phyloP scores from a whole-genome alignment of 2,888 invertebrate genomes.

The Lochmaea capreae region DNA sequence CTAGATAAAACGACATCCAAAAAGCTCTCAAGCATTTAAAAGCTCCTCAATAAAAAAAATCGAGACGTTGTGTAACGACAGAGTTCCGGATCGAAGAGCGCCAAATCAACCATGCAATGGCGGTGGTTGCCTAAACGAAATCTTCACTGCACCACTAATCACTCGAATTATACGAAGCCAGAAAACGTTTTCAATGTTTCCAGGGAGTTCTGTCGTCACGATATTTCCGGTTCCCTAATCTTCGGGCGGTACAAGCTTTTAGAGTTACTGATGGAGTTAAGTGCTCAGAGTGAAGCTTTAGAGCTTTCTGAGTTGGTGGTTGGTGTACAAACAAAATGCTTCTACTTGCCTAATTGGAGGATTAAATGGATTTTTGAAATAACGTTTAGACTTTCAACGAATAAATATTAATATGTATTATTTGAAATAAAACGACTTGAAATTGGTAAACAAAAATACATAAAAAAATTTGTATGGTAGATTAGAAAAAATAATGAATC shows the following conservation, averaged over 20 bases:
- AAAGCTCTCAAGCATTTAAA: slow-evolving; percentile 14
- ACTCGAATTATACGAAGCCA: slow-evolving; percentile 57
- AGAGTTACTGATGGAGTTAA: slow-evolving; percentile 11
- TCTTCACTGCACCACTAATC: slow-evolving; percentile 45
- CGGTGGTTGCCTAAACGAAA: slow-evolving; percentile 52
- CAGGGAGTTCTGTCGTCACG: slow-evolving; percentile 27
- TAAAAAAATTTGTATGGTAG: too few species aligned
- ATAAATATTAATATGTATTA: not conserved
- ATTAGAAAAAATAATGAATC: too few species aligned
- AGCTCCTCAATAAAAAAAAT: slow-evolving; percentile 11
- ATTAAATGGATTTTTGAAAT: not conserved
- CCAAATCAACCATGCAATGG: slow-evolving; percentile 9
- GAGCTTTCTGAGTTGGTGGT: slow-evolving; percentile 15
- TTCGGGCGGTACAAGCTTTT: slow-evolving; percentile 19
- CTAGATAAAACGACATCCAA: slow-evolving; percentile 1
- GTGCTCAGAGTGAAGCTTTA: slow-evolving; percentile 12
- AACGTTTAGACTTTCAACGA: not conserved
- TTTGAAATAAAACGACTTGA: too few species aligned
- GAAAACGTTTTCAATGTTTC: slow-evolving; percentile 60
- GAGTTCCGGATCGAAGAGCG: slow-evolving; percentile 33
- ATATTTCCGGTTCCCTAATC: slow-evolving; percentile 17
- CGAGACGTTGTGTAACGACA: slow-evolving; percentile 11
- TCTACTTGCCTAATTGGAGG: slow-evolving; percentile 16
- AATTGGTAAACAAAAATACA: too few species aligned
- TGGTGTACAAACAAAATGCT: slow-evolving; percentile 15